Evolutionary conservation across 2,113 vertebrate species (phyloP).

Genomic region (Pollimyrus isidori): DNA sequence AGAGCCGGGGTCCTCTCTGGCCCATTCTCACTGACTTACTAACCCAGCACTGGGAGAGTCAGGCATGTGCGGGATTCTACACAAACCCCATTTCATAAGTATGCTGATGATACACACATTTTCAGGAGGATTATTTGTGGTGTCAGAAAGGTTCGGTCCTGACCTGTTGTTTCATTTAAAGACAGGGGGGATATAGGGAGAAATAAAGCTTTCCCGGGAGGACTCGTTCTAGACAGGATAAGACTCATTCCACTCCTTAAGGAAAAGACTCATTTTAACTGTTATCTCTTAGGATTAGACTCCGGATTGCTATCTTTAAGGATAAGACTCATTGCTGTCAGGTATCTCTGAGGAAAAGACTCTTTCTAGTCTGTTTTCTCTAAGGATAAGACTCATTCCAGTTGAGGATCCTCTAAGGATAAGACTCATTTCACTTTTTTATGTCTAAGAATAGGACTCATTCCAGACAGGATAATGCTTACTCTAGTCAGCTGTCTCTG

Average conservation of each 20-base stretch:
- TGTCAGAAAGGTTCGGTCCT: neutral
- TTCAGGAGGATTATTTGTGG: neutral
- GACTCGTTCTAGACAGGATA: neutral
- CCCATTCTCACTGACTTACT: neutral
- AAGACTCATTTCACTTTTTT: neutral
- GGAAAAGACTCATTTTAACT: neutral
- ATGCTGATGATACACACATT: neutral
- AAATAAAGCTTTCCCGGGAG: neutral
- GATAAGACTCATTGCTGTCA: neutral
- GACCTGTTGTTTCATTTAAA: neutral
- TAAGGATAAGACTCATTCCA: neutral
- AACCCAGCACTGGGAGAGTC: neutral
- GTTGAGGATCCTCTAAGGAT: neutral
- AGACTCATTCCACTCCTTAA: neutral
- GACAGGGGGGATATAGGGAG: neutral
- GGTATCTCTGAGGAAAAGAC: neutral
- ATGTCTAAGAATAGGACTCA: neutral
- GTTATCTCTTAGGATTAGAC: too few relatives aligned
- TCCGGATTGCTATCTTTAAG: neutral
- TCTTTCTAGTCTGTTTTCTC: neutral
- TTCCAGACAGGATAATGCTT: neutral
- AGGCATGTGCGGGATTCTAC: neutral
- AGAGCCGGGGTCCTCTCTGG: neutral
- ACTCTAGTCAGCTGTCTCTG: neutral
- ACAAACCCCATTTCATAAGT: neutral